A percentile compares a stretch with the other conserved stretches of the same genome.
These are phyloP conservation scores for Ephestia elutella DNA, from an alignment of 1,140 invertebrate genomes.

Conservation along the genomic window DNA sequence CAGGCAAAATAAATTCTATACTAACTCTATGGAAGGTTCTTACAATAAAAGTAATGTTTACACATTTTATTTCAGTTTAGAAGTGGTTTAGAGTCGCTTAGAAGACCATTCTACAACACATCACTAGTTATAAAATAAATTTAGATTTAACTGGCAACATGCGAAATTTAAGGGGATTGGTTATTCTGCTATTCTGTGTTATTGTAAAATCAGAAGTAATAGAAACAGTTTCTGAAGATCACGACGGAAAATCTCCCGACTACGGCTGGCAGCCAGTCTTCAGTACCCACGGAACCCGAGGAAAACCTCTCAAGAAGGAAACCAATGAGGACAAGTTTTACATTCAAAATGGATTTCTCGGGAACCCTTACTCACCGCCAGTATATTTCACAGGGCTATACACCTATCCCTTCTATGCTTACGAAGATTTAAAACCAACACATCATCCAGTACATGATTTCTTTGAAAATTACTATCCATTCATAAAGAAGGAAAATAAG, in stretches of 20 bases:
- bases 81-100: too few species aligned
- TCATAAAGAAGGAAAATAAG: slow-evolving; percentile 22
- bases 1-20: too few species aligned
- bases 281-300: slow-evolving; percentile 12
- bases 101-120: too few species aligned
- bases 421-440: slow-evolving; percentile 13
- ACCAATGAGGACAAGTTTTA: slow-evolving; percentile 20
- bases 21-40: too few species aligned
- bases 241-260: background rate
- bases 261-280: slow-evolving; percentile 11
- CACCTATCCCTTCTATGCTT: slow-evolving; percentile 25
- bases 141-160: too few species aligned
- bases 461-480: background rate
- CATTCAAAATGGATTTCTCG: slow-evolving; percentile 3
- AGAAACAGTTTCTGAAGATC: background rate
- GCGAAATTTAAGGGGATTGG: background rate
- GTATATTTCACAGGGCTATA: slow-evolving; percentile 19
- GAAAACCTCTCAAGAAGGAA: slow-evolving; percentile 20
- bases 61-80: too few species aligned
- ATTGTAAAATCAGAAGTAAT: background rate
- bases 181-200: background rate
- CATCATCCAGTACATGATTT: slow-evolving; percentile 11
- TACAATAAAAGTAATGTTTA: too few species aligned
- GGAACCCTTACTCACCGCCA: slow-evolving; percentile 13
- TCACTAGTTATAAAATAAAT: too few species aligned